Percentiles rank a stretch among this genome's conserved stretches.
These are phyloP conservation scores for Vidua macroura DNA, from an alignment of 2,113 vertebrate genomes.

Conservation along the genomic window DNA sequence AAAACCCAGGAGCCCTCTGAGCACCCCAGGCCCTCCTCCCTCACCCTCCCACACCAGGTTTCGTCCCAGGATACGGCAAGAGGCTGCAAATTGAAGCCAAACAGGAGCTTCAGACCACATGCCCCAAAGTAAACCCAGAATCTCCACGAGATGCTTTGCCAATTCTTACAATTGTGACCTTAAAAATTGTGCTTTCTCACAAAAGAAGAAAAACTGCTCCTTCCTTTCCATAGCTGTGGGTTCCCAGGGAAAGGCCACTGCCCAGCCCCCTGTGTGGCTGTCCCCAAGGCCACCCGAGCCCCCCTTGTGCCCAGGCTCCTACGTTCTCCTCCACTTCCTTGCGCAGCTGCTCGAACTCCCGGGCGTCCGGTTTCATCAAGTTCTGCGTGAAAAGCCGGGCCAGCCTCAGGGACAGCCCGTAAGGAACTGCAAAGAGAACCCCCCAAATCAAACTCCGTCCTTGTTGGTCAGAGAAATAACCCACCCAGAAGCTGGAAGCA, in stretches of 20 bases:
- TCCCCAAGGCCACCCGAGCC: background rate
- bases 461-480: background rate
- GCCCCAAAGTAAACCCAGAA: background rate
- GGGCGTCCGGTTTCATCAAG: constrained; percentile 77
- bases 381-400: constrained; percentile 84
- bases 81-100: background rate
- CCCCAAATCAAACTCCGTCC: background rate
- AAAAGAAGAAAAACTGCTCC: background rate
- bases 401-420: constrained; percentile 87
- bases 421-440: constrained; percentile 77
- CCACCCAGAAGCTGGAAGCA: background rate
- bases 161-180: background rate
- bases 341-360: constrained; percentile 82
- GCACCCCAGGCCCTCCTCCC: background rate
- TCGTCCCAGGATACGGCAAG: background rate
- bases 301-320: background rate
- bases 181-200: background rate
- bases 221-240: background rate
- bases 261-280: background rate
- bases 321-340: constrained; percentile 91
- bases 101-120: background rate
- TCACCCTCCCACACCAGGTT: background rate
- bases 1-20: background rate
- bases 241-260: background rate
- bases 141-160: accelerated